Percentiles rank a stretch among this genome's conserved stretches.
Evolutionary conservation across 2,888 invertebrate genomes (phyloP).

Genomic region (Cephus spinipes): DNA sequence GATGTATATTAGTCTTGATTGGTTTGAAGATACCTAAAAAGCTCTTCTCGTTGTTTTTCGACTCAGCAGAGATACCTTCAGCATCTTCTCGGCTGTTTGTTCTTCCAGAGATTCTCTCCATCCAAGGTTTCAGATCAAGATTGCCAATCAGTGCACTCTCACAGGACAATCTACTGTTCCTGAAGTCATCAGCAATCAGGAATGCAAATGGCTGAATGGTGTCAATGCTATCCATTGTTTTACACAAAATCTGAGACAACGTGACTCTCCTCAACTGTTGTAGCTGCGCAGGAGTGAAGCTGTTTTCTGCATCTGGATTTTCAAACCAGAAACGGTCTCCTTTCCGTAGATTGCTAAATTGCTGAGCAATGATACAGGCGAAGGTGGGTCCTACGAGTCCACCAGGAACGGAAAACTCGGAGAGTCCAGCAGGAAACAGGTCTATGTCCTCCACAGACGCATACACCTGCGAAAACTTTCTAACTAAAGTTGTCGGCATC

Average conservation of each 20-base stretch:
- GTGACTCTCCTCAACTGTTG: constrained; percentile 79
- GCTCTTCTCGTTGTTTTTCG: not conserved
- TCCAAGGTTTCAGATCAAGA: constrained; percentile 75
- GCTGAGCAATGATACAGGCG: constrained; percentile 89
- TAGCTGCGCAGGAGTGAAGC: constrained; percentile 82
- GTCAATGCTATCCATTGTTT: constrained; percentile 75
- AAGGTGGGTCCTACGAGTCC: constrained; percentile 89
- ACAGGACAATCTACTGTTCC: constrained; percentile 73
- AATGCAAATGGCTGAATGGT: constrained; percentile 80
- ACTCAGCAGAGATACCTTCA: not conserved
- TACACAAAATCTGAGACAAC: constrained; percentile 79
- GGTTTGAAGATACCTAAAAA: constrained; percentile 32
- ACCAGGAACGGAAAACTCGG: constrained; percentile 83
- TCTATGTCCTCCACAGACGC: constrained; percentile 85
- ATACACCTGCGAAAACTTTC: constrained; percentile 71
- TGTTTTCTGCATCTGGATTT: constrained; percentile 79
- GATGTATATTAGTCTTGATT: constrained; percentile 47
- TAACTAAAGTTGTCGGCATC: constrained; percentile 75
- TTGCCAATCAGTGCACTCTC: constrained; percentile 68
- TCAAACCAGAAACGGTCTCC: constrained; percentile 86
- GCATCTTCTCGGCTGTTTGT: constrained; percentile 4
- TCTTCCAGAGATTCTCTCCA: constrained; percentile 64
- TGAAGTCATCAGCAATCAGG: constrained; percentile 71
- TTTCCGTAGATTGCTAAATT: constrained; percentile 81
- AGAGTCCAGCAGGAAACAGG: constrained; percentile 84